Percentiles rank a stretch among this genome's conserved stretches.
Evolutionary conservation across 2,113 vertebrate species (phyloP).

Genomic region (Chionis minor): DNA sequence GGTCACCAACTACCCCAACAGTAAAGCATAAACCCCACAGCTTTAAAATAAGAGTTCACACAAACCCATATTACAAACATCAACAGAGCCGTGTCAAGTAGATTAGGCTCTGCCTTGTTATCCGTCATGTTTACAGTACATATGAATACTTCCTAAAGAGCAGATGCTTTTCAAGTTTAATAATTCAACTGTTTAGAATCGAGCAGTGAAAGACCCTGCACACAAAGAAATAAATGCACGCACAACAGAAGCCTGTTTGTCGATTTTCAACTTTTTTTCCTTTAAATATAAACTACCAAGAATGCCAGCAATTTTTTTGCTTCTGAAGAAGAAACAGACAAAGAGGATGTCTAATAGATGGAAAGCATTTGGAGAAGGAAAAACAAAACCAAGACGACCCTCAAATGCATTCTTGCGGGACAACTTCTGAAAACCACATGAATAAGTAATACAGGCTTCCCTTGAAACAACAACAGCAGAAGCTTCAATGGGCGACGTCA

Average conservation of each 20-base stretch:
- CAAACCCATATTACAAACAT: not conserved
- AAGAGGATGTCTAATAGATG: not conserved
- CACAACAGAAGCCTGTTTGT: not conserved
- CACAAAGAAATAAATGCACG: not conserved
- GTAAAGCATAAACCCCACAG: not conserved
- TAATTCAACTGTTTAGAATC: constrained; percentile 33
- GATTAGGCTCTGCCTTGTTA: constrained; percentile 52
- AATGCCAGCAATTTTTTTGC: not conserved
- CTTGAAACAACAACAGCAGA: constrained; percentile 6
- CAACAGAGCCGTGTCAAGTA: constrained; percentile 16
- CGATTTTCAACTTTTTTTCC: not conserved
- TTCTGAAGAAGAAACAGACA: not conserved
- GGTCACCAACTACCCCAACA: not conserved
- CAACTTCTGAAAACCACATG: constrained; percentile 32
- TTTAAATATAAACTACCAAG: not conserved
- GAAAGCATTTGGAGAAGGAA: not conserved
- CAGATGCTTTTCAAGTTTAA: constrained; percentile 61
- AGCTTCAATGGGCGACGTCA: constrained; percentile 5
- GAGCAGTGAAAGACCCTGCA: constrained; percentile 19
- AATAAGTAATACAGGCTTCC: constrained; percentile 33
- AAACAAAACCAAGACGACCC: constrained; percentile 10
- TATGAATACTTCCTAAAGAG: constrained; percentile 32
- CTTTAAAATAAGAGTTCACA: not conserved
- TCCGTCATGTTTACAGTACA: constrained; percentile 38
- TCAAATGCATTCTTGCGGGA: not conserved